phyloP scores from a whole-genome alignment of 2,113 vertebrate genomes.

The Naja naja region DNA sequence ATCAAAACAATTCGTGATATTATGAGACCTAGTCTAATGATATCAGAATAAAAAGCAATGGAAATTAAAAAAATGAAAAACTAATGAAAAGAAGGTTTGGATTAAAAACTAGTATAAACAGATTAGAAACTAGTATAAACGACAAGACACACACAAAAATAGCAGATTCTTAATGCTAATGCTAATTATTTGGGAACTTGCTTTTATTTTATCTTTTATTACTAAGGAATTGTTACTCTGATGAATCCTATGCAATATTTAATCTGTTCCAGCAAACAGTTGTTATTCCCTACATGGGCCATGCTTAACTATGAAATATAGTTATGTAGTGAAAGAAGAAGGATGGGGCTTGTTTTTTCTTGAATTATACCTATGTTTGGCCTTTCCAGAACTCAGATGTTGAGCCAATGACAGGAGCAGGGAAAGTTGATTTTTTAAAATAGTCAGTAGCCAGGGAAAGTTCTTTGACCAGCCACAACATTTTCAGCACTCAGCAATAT shows the following conservation, averaged over 20 bases:
- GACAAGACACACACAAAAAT: not conserved
- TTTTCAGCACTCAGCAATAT: not conserved
- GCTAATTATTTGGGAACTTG: not conserved
- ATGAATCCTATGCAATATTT: too few species aligned
- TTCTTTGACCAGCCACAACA: not conserved
- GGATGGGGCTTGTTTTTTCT: not conserved
- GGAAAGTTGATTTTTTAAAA: not conserved
- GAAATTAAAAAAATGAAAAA: not conserved
- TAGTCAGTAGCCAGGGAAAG: not conserved
- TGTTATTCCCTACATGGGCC: not conserved
- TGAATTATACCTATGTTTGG: slow-evolving; percentile 4
- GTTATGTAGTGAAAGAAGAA: slow-evolving; percentile 22
- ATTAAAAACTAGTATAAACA: not conserved
- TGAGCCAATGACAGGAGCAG: not conserved
- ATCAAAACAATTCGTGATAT: slow-evolving; percentile 1
- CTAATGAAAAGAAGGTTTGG: not conserved
- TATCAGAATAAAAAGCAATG: not conserved
- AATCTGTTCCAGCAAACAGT: not conserved
- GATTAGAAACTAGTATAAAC: too few species aligned
- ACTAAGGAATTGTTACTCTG: not conserved
- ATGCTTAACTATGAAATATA: not conserved
- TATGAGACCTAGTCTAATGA: not conserved
- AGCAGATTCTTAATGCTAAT: not conserved
- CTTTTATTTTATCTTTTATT: not conserved
- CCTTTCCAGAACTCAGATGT: slow-evolving; percentile 29